A percentile compares a stretch with the other conserved stretches of the same genome.
These are phyloP conservation scores for Acanthis flammea DNA, from an alignment of 2,797 vertebrate genomes.

Conservation along the genomic window DNA sequence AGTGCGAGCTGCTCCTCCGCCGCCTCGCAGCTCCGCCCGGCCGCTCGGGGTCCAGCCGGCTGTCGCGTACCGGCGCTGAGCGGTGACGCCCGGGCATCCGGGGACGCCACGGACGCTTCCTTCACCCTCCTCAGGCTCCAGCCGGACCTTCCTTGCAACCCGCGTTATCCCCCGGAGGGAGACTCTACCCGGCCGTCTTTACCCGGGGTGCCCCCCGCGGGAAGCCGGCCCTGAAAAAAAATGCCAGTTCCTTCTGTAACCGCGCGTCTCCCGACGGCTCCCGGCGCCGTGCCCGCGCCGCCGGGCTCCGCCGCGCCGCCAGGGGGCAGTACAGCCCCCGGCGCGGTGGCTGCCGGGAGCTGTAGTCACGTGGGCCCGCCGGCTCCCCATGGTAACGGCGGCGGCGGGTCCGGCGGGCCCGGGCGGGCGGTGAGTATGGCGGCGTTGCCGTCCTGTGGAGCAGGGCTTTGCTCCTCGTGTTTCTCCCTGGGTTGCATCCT, in stretches of 20 bases:
- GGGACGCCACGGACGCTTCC: background rate
- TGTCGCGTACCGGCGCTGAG: background rate
- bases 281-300: background rate
- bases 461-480: fast-evolving
- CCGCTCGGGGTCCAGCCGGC: background rate
- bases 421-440: background rate
- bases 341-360: background rate
- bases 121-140: background rate
- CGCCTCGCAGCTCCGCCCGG: constrained; percentile 39
- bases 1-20: constrained; percentile 64
- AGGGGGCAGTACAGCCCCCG: background rate
- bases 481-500: no score
- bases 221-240: background rate
- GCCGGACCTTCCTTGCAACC: no score
- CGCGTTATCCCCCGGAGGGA: fast-evolving
- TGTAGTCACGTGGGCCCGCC: constrained; percentile 34
- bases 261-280: fast-evolving
- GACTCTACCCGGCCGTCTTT: background rate
- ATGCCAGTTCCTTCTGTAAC: background rate
- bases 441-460: fast-evolving
- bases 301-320: background rate
- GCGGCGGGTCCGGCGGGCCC: background rate
- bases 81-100: background rate
- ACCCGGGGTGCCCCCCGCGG: background rate
- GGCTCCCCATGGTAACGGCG: constrained; percentile 39